These are phyloP conservation scores for Chionomys nivalis DNA, from an alignment of 2,113 vertebrate genomes.

Conservation along the genomic window DNA sequence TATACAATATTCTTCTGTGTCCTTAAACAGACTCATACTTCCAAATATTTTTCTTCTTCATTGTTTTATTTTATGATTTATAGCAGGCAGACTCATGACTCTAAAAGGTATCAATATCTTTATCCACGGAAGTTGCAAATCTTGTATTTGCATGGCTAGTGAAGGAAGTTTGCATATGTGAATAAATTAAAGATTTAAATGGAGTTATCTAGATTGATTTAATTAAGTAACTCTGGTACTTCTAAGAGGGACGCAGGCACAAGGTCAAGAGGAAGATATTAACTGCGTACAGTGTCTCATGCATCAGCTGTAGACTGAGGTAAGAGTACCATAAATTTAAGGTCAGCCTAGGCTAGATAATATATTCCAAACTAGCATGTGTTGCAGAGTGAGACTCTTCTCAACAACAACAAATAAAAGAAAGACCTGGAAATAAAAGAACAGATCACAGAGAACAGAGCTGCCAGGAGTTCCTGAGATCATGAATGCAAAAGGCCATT, in stretches of 20 bases:
- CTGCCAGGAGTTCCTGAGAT: too few relatives aligned
- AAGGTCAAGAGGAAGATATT: background rate
- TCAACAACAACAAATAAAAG: background rate
- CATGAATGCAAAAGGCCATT: background rate
- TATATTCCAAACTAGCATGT: background rate
- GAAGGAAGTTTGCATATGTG: background rate
- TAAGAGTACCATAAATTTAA: background rate
- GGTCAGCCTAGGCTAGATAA: background rate
- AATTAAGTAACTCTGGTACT: background rate
- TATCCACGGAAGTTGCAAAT: background rate
- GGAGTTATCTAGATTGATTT: background rate
- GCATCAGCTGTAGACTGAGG: background rate
- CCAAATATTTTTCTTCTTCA: background rate
- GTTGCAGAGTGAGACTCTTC: background rate
- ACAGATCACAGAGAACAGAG: background rate
- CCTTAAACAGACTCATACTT: background rate
- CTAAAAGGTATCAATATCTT: background rate
- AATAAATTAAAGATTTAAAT: background rate
- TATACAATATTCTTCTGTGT: background rate
- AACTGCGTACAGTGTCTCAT: too few relatives aligned
- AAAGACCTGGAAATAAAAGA: background rate
- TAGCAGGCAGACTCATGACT: background rate
- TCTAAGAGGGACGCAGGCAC: background rate
- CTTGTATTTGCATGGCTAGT: background rate
- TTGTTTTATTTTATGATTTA: background rate